Conservation (phyloP, 1,140 invertebrate genomes). For the Zophobas morio region DNA sequence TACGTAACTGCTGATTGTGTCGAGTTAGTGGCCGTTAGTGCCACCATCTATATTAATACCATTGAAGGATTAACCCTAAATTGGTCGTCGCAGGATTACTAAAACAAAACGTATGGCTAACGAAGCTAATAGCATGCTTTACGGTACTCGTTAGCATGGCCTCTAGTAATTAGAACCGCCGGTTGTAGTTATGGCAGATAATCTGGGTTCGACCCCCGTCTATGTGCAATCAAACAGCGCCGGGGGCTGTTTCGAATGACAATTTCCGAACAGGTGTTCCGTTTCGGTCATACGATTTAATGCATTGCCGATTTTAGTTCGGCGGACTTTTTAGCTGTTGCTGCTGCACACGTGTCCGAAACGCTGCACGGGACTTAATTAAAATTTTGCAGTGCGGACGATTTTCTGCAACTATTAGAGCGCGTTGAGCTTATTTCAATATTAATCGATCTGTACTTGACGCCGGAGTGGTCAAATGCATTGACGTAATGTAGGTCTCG, state of each 20-base stretch:
- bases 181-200: constrained; percentile 47
- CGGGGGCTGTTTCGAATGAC: constrained; percentile 26
- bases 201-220: constrained; percentile 43
- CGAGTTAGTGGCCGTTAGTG: constrained; percentile 40
- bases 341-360: neutral
- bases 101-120: constrained; percentile 53
- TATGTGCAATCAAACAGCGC: constrained; percentile 24
- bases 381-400: no score
- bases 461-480: no score
- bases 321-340: neutral
- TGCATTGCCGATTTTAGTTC: neutral
- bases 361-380: no score
- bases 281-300: neutral
- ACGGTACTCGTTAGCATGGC: constrained; percentile 49
- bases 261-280: constrained; percentile 24
- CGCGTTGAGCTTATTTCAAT: neutral
- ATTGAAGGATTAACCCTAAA: constrained; percentile 52
- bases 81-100: constrained; percentile 48
- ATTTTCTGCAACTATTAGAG: neutral
- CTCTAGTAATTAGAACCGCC: constrained; percentile 48
- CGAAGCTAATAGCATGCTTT: constrained; percentile 54
- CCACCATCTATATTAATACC: constrained; percentile 47
- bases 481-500: no score
- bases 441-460: no score
- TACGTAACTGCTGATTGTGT: constrained; percentile 36